Evolutionary conservation across 2,888 invertebrate species (phyloP), one percentile per base, ranked within the genome.

Genomic region (Nomada ruficornis): DNA sequence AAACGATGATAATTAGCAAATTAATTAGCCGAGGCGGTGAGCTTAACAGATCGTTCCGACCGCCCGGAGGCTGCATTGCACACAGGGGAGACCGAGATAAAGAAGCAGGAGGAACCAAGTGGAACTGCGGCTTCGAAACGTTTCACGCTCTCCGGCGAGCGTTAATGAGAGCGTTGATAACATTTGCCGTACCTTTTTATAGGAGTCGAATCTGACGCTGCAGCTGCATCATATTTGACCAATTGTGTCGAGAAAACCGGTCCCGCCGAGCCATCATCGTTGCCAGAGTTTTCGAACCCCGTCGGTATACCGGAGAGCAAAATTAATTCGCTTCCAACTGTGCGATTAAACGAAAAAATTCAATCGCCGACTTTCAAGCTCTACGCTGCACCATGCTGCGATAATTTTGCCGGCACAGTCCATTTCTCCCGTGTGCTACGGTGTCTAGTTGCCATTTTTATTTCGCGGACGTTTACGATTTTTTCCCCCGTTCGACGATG

Each of bases 211-310:
- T 82, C 77, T 54, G 81, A 84, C 71, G 75, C 54, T 50, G 69
- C 74, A 78, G 82, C 78, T 68, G 83, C 75, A 63, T 81, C 81
- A 74, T 79, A 62, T 83, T 87, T 83, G 77, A 77, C 73, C 85
- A 80, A 87, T 86, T 80, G 78, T 68, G 42, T 52, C 52, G 68
- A 23, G 80, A 78, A 65, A 87, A 84, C 86, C 87, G 80, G 87
- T 87, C 71, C 44, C 15, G 67, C 55, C 23, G 62, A 13, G 47
- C 2, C 26, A 13, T 64, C 68, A 55, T 65, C 65, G 57, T 71
- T 63, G 71, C 76, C 57, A 64, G 71, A 68, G 29, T 15, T 18
- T 29, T 23, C 47, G 62, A 59, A 20, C 55, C 20, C 26, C 44
- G 13, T 65, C 71, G n/a, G 57, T 7, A 64, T 13, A 60, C 70